phyloP scores from a whole-genome alignment of 1,140 invertebrate species.

The Sycobia sp. region DNA sequence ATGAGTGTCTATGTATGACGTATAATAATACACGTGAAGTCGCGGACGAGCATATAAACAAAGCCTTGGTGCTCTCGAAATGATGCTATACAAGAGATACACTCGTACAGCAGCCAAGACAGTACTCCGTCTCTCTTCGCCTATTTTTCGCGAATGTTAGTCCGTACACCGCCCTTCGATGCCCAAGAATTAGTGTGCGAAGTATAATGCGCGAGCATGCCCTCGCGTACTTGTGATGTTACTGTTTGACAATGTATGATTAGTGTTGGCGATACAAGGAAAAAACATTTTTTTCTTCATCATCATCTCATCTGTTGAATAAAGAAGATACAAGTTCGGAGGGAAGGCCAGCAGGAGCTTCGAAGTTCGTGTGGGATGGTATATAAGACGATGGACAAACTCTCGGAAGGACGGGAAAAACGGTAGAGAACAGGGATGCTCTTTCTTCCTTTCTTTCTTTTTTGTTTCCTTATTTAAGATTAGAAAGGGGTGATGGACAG shows the following conservation, averaged over 20 bases:
- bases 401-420: conserved; percentile 54
- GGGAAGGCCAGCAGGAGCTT: conserved; percentile 26
- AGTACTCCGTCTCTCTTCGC: neutral
- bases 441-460: conserved; percentile 31
- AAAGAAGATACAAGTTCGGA: conserved; percentile 27
- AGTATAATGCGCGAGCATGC: neutral
- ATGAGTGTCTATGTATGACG: conserved; percentile 11
- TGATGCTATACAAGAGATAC: conserved; percentile 2
- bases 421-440: conserved; percentile 59
- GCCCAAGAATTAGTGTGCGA: neutral
- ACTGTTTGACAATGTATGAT: no score
- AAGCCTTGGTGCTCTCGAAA: conserved; percentile 16
- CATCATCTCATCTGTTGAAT: conserved; percentile 14
- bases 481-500: conserved; percentile 58
- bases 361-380: conserved; percentile 34
- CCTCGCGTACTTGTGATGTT: neutral
- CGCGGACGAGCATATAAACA: conserved; percentile 24
- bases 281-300: conserved; percentile 13
- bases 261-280: neutral
- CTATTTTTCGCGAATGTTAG: no score
- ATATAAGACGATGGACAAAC: conserved; percentile 45
- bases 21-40: conserved; percentile 30
- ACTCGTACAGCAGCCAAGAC: neutral
- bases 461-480: conserved; percentile 49
- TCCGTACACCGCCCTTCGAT: neutral